Evolutionary conservation across 64 coral and sea anemone genomes (phyloP), one percentile per base, ranked within the genome.

Genomic region (Astreopora myriophthalma): DNA sequence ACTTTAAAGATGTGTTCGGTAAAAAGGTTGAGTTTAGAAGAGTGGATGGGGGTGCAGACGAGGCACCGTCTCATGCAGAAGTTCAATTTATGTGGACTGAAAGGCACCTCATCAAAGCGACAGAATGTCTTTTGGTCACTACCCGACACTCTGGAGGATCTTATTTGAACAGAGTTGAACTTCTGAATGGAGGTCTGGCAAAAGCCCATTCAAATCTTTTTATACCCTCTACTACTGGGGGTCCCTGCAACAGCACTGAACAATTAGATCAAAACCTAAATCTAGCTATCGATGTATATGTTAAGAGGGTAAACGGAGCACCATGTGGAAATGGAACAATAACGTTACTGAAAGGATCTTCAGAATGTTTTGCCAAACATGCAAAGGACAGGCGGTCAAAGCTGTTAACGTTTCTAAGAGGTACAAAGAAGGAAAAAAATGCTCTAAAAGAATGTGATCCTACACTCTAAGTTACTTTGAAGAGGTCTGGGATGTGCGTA

Each of bases 31-130:
- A 85, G 10, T 92, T 20, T 60, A 62, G 84, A 16, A 13, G 89
- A 36, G 89, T 92, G 5, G 89, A 92, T 85, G 89, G 89, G 5
- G 79, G 36, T 38, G 48, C 79, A 40, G 89, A 92, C 63, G 89
- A 92, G 73, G 66, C 64, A 17, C 89, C 89, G 19, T 74, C 68
- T 17, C 68, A 84, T 84, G n/a, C 27, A 48, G 79, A 92, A 49
- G 79, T 92, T 6, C 51, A 87, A 27, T 87, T 88, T 39, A 20
- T 93, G 60, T 33, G 58, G 57, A 36, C 3, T 51, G 87, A 62
- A 25, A 52, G 6, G 58, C 80, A 48, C 10, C 65, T 34, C 42
- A n/a, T 1, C 62, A 23, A 48, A 34, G 34, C 0, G n/a, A 85
- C 25, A 85, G 69, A 35, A 26, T 85, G 79, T 40, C 14, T 58